A percentile compares a stretch with the other conserved stretches of the same genome.
Evolutionary conservation across 2,113 vertebrate species (phyloP).

Genomic region (Seriola quinqueradiata): DNA sequence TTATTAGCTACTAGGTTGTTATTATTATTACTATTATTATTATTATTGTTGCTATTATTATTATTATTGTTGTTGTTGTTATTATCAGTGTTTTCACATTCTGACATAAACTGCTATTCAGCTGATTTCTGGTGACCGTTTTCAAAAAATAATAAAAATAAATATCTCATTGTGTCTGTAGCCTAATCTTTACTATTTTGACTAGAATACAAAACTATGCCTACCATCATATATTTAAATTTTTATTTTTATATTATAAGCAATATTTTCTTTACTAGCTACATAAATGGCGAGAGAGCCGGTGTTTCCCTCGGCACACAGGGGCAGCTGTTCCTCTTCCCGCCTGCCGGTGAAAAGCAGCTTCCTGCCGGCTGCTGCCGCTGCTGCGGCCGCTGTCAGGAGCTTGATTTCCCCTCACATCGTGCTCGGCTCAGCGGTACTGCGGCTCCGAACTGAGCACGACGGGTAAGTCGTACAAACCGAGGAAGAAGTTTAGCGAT

Average conservation of each 20-base stretch:
- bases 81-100: not conserved
- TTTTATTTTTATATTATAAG: not conserved
- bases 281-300: not conserved
- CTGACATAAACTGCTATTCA: not conserved
- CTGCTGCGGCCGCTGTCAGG: constrained; percentile 44
- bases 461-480: not conserved
- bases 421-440: constrained; percentile 16
- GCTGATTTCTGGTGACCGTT: not conserved
- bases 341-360: constrained; percentile 78
- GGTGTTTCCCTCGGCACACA: constrained; percentile 28
- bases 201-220: not conserved
- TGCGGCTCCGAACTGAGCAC: not conserved
- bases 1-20: not conserved
- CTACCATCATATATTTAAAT: not conserved
- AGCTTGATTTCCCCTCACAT: not conserved
- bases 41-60: not conserved
- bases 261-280: not conserved
- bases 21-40: not conserved
- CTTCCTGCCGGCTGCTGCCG: constrained; percentile 60
- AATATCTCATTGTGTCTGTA: not conserved
- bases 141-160: not conserved
- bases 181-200: not conserved
- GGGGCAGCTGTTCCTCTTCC: constrained; percentile 68
- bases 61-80: not conserved
- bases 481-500: not conserved